Percentiles rank a stretch among this genome's conserved stretches.
Evolutionary conservation across 2,888 invertebrate species (phyloP).

Genomic region (Lacanobia oleracea): DNA sequence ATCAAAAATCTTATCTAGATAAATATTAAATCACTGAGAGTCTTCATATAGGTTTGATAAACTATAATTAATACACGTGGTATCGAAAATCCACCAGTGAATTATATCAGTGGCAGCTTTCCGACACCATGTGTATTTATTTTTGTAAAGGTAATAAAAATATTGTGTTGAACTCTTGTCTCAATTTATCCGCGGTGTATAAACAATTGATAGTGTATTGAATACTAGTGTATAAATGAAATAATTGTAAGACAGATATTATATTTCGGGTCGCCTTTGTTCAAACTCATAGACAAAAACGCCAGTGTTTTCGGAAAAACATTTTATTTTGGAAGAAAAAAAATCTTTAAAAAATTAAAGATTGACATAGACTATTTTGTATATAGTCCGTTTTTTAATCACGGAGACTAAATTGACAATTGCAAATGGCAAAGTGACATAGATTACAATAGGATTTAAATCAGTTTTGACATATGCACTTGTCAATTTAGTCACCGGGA

Average conservation of each 20-base stretch:
- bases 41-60: no score
- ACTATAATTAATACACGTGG: no score
- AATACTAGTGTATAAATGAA: constrained; percentile 9
- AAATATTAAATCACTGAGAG: background rate
- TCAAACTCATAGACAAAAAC: background rate
- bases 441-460: no score
- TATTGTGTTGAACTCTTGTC: constrained; percentile 46
- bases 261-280: background rate
- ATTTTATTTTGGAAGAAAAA: background rate
- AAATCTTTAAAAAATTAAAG: no score
- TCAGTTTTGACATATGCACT: no score
- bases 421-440: no score
- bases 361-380: no score
- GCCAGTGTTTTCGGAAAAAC: background rate
- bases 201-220: constrained; percentile 37
- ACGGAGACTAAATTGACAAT: no score
- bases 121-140: constrained; percentile 12
- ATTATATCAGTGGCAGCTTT: background rate
- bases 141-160: constrained; percentile 43
- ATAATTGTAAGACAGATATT: constrained; percentile 5
- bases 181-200: constrained; percentile 44
- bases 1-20: background rate
- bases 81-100: no score
- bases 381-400: no score
- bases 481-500: no score